Conservation (phyloP, 2,113 vertebrate species). For the Micronisus gabar region DNA sequence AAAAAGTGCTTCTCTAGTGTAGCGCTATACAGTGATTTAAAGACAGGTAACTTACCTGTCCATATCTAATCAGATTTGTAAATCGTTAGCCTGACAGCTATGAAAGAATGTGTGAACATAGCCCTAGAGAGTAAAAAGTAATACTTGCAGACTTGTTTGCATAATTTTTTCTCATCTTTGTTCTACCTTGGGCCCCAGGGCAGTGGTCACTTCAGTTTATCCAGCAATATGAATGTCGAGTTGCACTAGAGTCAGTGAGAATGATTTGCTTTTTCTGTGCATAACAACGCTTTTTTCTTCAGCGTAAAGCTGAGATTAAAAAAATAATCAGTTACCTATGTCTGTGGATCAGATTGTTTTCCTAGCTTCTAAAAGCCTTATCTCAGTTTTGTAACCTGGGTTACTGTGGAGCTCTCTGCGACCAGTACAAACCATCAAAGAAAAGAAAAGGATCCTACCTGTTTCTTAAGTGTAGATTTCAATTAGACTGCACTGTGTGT, state of each 20-base stretch:
- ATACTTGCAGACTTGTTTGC: not conserved
- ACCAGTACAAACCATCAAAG: not conserved
- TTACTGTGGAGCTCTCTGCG: not conserved
- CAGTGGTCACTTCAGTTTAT: not conserved
- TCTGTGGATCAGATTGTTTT: not conserved
- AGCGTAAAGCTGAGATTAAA: not conserved
- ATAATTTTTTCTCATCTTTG: not conserved
- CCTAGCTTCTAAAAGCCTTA: not conserved
- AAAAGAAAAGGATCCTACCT: not conserved
- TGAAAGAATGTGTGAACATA: not conserved
- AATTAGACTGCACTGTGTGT: not conserved
- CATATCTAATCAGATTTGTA: not conserved
- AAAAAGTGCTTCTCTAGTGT: not conserved
- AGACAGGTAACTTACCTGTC: not conserved
- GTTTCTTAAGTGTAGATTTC: not conserved
- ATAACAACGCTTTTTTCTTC: not conserved
- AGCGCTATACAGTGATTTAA: not conserved
- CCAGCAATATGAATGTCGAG: not conserved
- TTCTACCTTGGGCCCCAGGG: not conserved
- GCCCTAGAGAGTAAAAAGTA: not conserved
- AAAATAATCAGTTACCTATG: not conserved
- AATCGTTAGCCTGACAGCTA: not conserved
- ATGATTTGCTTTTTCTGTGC: not conserved
- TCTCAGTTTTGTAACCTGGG: not conserved
- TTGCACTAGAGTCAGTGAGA: not conserved